These are phyloP conservation scores for Acrocephalus scirpaceus DNA, from an alignment of 2,797 vertebrate species.

Conservation along the genomic window DNA sequence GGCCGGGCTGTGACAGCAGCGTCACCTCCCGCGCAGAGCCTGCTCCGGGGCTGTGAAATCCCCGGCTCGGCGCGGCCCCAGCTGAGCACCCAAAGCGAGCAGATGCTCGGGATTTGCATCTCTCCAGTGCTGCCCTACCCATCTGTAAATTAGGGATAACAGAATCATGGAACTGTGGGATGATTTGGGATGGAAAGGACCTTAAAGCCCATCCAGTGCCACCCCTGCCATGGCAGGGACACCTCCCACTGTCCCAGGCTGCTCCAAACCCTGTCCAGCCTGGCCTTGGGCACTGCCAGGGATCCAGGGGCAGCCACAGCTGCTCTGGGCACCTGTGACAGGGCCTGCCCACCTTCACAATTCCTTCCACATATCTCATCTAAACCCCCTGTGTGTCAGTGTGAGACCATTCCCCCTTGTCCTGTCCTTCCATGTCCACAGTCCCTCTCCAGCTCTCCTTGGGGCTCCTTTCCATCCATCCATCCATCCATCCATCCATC, in stretches of 20 bases:
- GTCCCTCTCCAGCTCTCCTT: not conserved
- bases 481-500: too few relatives aligned
- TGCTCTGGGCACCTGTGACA: not conserved
- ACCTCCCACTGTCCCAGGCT: not conserved
- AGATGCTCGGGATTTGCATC: not conserved
- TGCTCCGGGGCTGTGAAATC: not conserved
- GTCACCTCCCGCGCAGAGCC: conserved; percentile 22
- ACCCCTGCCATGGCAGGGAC: not conserved
- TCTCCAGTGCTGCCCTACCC: not conserved
- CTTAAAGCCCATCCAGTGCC: not conserved
- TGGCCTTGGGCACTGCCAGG: not conserved
- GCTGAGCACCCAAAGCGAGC: conserved; percentile 14
- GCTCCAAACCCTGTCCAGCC: fast-evolving
- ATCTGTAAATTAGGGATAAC: not conserved
- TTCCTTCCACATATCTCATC: not conserved
- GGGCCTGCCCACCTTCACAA: fast-evolving
- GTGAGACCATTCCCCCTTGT: not conserved
- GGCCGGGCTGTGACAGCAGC: not conserved
- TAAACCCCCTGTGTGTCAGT: not conserved
- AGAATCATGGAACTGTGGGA: not conserved
- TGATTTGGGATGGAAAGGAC: not conserved
- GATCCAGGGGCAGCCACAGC: not conserved
- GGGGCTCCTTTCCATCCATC: not conserved
- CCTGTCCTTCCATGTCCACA: not conserved
- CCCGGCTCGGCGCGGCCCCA: not conserved